Percentiles rank a stretch among this genome's conserved stretches.
phyloP scores from a whole-genome alignment of 2,888 invertebrate species.

The Polydesmus complanatus region DNA sequence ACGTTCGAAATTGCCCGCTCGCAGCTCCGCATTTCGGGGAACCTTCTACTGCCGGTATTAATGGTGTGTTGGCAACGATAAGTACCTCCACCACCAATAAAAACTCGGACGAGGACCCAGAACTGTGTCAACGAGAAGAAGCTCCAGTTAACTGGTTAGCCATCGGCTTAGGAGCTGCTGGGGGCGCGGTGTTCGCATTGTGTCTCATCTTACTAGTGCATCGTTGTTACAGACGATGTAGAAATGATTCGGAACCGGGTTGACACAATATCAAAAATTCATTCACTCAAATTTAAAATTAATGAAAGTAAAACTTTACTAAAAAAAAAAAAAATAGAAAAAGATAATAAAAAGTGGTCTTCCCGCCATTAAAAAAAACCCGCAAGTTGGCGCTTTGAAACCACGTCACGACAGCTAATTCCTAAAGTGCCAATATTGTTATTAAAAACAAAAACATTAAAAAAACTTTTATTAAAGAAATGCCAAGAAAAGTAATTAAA shows the following conservation, averaged over 20 bases:
- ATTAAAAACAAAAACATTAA: no score
- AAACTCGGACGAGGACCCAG: slow-evolving; percentile 21
- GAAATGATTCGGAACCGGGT: slow-evolving; percentile 17
- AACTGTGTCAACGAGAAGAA: slow-evolving; percentile 21
- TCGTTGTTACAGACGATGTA: slow-evolving; percentile 33
- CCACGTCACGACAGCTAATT: not conserved
- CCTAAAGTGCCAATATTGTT: not conserved
- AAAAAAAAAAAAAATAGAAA: not conserved
- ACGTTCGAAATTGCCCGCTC: slow-evolving; percentile 68
- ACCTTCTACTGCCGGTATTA: no score
- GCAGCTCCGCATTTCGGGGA: slow-evolving; percentile 41
- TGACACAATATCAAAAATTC: no score
- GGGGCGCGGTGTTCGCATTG: slow-evolving; percentile 43
- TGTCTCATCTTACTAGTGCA: slow-evolving; percentile 47
- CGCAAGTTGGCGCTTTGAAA: not conserved
- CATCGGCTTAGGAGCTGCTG: slow-evolving; percentile 45
- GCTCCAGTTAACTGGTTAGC: slow-evolving; percentile 46
- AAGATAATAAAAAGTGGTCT: not conserved
- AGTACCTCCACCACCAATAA: slow-evolving; percentile 7
- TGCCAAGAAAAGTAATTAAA: no score
- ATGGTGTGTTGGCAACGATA: no score
- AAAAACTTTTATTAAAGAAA: no score
- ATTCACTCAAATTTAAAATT: not conserved
- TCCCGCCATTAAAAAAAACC: not conserved
- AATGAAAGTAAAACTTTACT: not conserved